Conservation (phyloP, 2,113 vertebrate species). For the Brachyhypopomus occidentalis region DNA sequence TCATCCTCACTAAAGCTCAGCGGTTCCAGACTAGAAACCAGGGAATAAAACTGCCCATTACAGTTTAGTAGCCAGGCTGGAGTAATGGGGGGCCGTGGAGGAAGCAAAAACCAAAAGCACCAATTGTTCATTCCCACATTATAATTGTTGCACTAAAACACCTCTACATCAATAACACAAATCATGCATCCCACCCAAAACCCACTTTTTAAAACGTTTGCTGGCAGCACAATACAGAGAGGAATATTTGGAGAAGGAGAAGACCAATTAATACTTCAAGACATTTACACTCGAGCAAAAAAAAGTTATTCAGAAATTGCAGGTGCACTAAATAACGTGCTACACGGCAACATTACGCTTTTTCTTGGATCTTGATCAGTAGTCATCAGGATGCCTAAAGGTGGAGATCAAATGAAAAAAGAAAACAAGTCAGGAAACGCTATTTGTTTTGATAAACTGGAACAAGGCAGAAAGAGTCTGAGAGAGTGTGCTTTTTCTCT, state of each 20-base stretch:
- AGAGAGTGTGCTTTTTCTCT: neutral
- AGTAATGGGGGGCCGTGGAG: conserved; percentile 12
- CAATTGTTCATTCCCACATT: conserved; percentile 59
- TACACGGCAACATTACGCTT: conserved; percentile 56
- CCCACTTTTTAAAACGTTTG: conserved; percentile 42
- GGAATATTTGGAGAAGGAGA: conserved; percentile 57
- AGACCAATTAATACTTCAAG: conserved; percentile 58
- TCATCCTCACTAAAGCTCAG: neutral
- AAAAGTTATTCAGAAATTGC: conserved; percentile 59
- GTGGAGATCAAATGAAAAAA: neutral
- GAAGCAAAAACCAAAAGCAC: conserved; percentile 45
- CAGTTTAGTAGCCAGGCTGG: neutral
- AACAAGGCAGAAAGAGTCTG: neutral
- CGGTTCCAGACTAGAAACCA: neutral
- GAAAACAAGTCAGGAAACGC: neutral
- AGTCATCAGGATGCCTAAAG: conserved; percentile 53
- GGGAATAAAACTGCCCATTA: neutral
- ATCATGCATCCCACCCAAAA: conserved; percentile 70
- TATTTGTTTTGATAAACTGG: neutral
- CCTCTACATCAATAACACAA: conserved; percentile 59
- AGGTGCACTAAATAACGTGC: conserved; percentile 66
- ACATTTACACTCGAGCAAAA: conserved; percentile 70
- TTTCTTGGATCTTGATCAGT: conserved; percentile 50
- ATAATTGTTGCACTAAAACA: conserved; percentile 66
- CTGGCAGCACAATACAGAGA: conserved; percentile 62